Evolutionary conservation across 2,797 vertebrate species (phyloP).

Genomic region (Ibycter americanus): DNA sequence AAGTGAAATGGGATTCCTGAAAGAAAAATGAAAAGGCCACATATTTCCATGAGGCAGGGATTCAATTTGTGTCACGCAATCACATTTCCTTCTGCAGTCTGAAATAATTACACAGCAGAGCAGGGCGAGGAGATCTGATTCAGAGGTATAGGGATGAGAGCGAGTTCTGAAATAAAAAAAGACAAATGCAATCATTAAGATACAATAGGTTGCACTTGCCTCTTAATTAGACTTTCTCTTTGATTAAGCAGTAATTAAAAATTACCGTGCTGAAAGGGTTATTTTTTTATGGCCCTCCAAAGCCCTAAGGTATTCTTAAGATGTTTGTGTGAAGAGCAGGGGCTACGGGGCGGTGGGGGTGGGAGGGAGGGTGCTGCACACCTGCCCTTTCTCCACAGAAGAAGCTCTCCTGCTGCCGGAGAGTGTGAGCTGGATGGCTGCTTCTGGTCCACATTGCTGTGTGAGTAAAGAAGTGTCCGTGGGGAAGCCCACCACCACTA

Average conservation of each 20-base stretch:
- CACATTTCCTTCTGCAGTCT: constrained; percentile 44
- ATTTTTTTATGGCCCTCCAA: background rate
- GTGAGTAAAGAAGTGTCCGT: background rate
- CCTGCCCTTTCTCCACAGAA: background rate
- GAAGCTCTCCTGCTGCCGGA: background rate
- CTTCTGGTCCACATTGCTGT: background rate
- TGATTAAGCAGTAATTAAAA: constrained; percentile 72
- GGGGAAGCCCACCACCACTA: background rate
- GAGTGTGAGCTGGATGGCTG: background rate
- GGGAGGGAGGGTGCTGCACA: background rate
- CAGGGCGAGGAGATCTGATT: constrained; percentile 43
- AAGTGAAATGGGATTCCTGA: constrained; percentile 1
- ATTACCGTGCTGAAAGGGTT: constrained; percentile 32
- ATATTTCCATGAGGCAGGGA: constrained; percentile 26
- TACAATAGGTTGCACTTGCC: constrained; percentile 61
- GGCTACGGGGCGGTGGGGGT: background rate
- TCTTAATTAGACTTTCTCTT: constrained; percentile 70
- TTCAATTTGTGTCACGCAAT: constrained; percentile 57
- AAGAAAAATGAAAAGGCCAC: background rate
- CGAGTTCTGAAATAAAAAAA: constrained; percentile 58
- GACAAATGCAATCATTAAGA: constrained; percentile 62
- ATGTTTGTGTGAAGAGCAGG: constrained; percentile 4
- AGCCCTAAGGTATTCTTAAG: constrained; percentile 2
- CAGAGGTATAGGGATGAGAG: constrained; percentile 16
- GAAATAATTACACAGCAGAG: constrained; percentile 52